Evolutionary conservation across 1,140 invertebrate species (phyloP), one percentile per base, ranked within the genome.

Genomic region (Anadara kagoshimensis): DNA sequence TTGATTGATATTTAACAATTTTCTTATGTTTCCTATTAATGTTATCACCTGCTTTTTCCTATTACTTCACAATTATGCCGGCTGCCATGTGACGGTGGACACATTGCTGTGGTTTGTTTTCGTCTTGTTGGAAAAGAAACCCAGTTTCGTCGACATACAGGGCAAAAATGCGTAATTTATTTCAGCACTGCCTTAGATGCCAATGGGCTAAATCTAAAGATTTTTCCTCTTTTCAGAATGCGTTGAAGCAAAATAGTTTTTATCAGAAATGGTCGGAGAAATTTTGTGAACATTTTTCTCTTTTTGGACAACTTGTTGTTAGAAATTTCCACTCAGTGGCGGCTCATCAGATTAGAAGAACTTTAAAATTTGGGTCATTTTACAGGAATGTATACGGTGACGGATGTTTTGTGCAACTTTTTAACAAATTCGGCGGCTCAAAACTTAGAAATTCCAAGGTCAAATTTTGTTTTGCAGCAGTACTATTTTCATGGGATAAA

Each of bases 401-500:
- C 59, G 44, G 76, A 29, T 67, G 64, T n/a, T 47, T 87, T 20
- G 65, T 72, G 22, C 66, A 73, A 41, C 22, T 87, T 0, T 70
- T 85, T 24, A 72, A 76, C 24, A 73, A 75, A 43, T 62, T 83
- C 26, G 64, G 76, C 1, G 69, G 51, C 10, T 66, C 63, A 5
- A 64, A 81, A 16, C 70, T 73, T 24, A 65, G 61, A 59, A 71
- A 68, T n/a, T 45, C 24, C 26, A 61, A 77, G n/a, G 69, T 56
- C 11, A 74, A 75, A 59, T 71, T 81, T 22, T 54, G 87, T 5
- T 73, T 85, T 14, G 79, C 83, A 20, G 81, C 82, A 41, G 51
- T 76, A 10, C 61, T 86, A n/a, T 88, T 87, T 69, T 76, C 73
- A 36, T 88, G 86, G 86, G 81, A 86, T 5, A 78, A 85, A 43